phyloP scores from a whole-genome alignment of 2,113 vertebrate species.

The Nyctibius bracteatus region DNA sequence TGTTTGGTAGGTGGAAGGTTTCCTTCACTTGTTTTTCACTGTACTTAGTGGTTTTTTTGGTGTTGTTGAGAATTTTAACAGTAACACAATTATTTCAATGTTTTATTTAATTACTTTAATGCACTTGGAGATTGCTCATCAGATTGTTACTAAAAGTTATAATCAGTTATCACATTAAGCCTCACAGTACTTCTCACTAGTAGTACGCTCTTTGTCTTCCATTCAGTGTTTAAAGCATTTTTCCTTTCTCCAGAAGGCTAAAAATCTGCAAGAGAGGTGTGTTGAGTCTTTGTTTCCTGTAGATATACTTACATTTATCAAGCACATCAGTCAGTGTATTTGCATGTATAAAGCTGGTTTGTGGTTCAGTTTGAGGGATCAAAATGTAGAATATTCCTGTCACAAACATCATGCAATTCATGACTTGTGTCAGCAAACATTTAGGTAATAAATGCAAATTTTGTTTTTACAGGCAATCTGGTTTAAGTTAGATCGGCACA shows the following conservation, averaged over 20 bases:
- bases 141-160: not conserved
- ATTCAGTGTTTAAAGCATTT: not conserved
- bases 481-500: not conserved
- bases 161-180: not conserved
- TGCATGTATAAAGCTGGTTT: not conserved
- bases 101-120: not conserved
- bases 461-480: not conserved
- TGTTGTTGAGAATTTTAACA: not conserved
- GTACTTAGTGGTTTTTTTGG: not conserved
- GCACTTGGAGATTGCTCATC: not conserved
- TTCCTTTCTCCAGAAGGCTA: not conserved
- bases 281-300: not conserved
- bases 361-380: not conserved
- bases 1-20: not conserved
- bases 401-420: not conserved
- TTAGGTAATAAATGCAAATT: not conserved
- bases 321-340: not conserved
- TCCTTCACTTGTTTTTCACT: not conserved
- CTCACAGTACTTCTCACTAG: not conserved
- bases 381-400: not conserved
- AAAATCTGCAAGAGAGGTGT: not conserved
- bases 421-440: not conserved
- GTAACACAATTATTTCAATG: not conserved
- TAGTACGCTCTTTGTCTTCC: not conserved
- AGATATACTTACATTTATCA: not conserved